Conservation (phyloP, 2,888 invertebrate species). For the Gnatocerus cornutus region DNA sequence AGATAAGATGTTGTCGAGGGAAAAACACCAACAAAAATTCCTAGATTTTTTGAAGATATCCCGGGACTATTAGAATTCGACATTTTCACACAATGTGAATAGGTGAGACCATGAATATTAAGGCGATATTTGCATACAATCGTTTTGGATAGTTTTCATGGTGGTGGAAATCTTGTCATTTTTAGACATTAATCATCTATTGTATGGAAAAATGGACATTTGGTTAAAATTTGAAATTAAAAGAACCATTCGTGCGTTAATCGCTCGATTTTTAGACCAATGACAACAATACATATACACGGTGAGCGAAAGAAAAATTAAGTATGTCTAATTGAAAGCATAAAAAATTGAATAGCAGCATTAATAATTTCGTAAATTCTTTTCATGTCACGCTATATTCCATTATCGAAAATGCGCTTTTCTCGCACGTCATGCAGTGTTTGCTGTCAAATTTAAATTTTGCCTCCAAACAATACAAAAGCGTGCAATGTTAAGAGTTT, state of each 20-base stretch:
- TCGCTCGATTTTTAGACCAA: neutral
- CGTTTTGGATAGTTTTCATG: slow-evolving; percentile 30
- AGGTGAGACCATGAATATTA: slow-evolving; percentile 24
- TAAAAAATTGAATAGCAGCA: too few species aligned
- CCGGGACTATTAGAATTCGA: slow-evolving; percentile 16
- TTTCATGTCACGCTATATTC: too few species aligned
- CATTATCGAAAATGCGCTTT: too few species aligned
- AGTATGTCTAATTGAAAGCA: too few species aligned
- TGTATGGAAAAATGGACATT: slow-evolving; percentile 33
- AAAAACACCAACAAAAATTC: slow-evolving; percentile 4
- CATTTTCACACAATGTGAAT: slow-evolving; percentile 15
- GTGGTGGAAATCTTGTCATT: slow-evolving; percentile 29
- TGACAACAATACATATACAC: too few species aligned
- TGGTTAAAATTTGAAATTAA: slow-evolving; percentile 35
- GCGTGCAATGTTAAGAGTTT: too few species aligned
- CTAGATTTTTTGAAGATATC: slow-evolving; percentile 9
- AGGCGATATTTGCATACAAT: slow-evolving; percentile 32
- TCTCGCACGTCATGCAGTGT: too few species aligned
- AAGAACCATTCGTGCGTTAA: neutral
- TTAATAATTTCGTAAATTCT: too few species aligned
- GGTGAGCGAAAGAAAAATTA: too few species aligned
- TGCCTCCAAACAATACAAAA: too few species aligned
- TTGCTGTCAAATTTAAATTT: too few species aligned
- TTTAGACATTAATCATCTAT: slow-evolving; percentile 18
- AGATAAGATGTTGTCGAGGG: slow-evolving; percentile 5